These are phyloP conservation scores for Papilio protenor DNA, from an alignment of 2,888 invertebrate genomes.

Conservation along the genomic window DNA sequence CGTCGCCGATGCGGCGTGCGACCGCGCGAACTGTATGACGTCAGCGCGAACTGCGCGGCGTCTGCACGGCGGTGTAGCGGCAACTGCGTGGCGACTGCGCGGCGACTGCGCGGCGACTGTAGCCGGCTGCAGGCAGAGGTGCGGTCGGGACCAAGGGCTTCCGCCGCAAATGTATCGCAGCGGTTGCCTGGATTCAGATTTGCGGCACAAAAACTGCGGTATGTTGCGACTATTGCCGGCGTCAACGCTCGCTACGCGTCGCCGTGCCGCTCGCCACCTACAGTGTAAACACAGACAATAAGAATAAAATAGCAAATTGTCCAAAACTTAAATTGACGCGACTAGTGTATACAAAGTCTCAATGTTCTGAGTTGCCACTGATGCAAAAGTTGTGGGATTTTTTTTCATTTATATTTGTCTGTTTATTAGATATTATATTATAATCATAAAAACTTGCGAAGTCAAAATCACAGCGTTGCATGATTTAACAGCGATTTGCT, in stretches of 20 bases:
- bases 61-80: conserved; percentile 53
- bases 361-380: background rate
- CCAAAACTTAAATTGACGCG: background rate
- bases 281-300: conserved; percentile 40
- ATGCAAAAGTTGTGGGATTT: background rate
- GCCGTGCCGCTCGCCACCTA: conserved; percentile 83
- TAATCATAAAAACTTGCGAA: background rate
- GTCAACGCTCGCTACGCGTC: conserved; percentile 65
- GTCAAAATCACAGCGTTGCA: conserved; percentile 17
- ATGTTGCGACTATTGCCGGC: conserved; percentile 54
- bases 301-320: conserved; percentile 1
- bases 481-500: conserved; percentile 31
- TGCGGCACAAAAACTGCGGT: conserved; percentile 47
- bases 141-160: conserved; percentile 41
- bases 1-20: conserved; percentile 63
- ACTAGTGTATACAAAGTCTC: background rate
- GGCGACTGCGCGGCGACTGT: conserved; percentile 48
- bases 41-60: conserved; percentile 54
- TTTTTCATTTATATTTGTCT: background rate
- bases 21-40: conserved; percentile 53
- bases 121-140: conserved; percentile 51
- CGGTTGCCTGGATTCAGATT: background rate
- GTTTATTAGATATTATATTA: background rate
- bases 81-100: conserved; percentile 50
- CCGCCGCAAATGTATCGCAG: conserved; percentile 30